Evolutionary conservation across 2,113 vertebrate species (phyloP), one percentile per base, ranked within the genome.

Genomic region (Nannobrachium achirus): DNA sequence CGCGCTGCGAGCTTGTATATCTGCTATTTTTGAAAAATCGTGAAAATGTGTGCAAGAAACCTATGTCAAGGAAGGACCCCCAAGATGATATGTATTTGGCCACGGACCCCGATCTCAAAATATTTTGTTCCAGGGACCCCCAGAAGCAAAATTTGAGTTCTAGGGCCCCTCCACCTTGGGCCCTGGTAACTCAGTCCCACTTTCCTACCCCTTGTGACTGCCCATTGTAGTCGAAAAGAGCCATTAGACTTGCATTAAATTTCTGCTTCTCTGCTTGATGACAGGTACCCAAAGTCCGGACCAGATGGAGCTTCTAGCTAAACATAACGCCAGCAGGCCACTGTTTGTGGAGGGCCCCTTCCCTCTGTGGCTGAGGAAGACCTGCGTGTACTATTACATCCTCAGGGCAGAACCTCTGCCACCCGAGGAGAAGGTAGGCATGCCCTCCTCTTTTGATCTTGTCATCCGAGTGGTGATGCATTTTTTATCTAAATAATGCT

Each of bases 261-360:
- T 55, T 20, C 15, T 41, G 20, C 50, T 55, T 16, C 50, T 40
- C 51, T 46, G 44, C 49, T 3, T 25, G 42, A 10, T 67, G 0
- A 0, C 76, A 98, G 96, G 96, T 2, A 92, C 93, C 71, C 96
- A 98, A 90, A 95, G 95, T 57, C 94, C 93, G 0, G 88, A 86
- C 0, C 96, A 98, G 90, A 88, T 86, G 70, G 86, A 78, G 2
- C 90, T 94, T 3, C 83, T 98, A 39, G 90, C 94, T 45, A 71
- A 62, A 13, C 94, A 97, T 3, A 82, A 92, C 72, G 87, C 89
- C 0, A 73, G 52, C 33, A 84, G 69, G 49, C 96, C 96, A 0
- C 71, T 98, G 68, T 95, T 95, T 4, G 94, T 98, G 0, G 96
- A 98, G 79, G 96, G 96, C 0, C 96, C 96, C 0, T 96, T 94